These are phyloP conservation scores for Vulpes vulpes DNA, from an alignment of 2,113 vertebrate genomes.

Conservation along the genomic window DNA sequence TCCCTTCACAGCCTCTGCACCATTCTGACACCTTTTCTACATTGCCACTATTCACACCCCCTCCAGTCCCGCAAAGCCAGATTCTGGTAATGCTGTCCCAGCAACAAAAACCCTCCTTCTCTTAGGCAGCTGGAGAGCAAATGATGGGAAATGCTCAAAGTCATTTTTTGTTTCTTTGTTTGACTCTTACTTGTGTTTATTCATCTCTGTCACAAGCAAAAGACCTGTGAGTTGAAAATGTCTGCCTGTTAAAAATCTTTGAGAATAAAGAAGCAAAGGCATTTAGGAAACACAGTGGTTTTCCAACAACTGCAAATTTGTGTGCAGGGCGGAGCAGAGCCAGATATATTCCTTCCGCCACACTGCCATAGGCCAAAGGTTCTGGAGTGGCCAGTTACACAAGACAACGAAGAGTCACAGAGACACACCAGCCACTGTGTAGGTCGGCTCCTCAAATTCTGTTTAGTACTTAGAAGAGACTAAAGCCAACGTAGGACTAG, in stretches of 20 bases:
- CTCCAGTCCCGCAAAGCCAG: neutral
- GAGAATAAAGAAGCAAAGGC: neutral
- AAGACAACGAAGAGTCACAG: neutral
- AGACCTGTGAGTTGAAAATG: neutral
- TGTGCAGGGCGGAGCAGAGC: neutral
- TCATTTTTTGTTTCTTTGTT: neutral
- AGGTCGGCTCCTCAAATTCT: neutral
- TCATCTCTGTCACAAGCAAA: neutral
- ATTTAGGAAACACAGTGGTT: neutral
- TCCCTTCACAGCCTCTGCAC: neutral
- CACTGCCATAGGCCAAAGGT: too few relatives aligned
- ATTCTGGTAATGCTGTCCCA: accelerated
- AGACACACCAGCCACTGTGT: neutral
- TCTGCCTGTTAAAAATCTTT: neutral
- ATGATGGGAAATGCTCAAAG: neutral
- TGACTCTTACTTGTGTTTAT: neutral
- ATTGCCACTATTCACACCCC: neutral
- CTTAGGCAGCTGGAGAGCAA: neutral
- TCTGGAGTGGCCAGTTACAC: neutral
- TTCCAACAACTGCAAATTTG: neutral
- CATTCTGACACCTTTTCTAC: neutral
- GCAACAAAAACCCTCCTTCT: neutral
- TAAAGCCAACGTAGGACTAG: neutral
- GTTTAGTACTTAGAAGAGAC: neutral
- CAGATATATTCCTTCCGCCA: accelerated